Base-by-base conservation (phyloP, 1,140 invertebrate species). In the Oncopodura yosiiana region DNA sequence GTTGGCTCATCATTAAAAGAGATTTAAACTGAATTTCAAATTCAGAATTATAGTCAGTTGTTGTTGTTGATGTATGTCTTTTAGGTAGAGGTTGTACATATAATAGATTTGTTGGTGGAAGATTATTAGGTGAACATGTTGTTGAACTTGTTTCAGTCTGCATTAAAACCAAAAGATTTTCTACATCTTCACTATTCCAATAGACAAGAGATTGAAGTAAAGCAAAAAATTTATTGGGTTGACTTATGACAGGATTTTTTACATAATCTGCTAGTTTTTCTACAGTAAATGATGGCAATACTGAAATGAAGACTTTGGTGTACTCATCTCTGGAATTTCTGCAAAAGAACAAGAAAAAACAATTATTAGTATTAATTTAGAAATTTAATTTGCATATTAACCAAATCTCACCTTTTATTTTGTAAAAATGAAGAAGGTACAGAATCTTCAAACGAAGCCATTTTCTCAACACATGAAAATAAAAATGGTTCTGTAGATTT, bases 111-210 rank as follows among this genome's bases (percentile, higher is more conserved):
- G 51, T 52, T 38, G 8, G 30, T n/a, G n/a, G 48, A 50, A 6
- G 21, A 34, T 9, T 16, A 30, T 5, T 24, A 36, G 9, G 18
- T 49, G 45, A 29, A 49, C 19, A 30, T 49, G 21, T 36, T 49
- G 11, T 12, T 32, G 45, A 49, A 9, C 12, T 11, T 11, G 42
- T 18, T 18, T 44, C 42, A 9, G 6, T 18, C n/a, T n/a, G n/a
- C n/a, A n/a, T n/a, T 61, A 63, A 43, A 11, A 63, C 58, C n/a
- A 63, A 14, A 9, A 63, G 42, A 37, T 59, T 37, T 2, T 52
- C 41, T 49, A 64, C 45, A 24, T 64, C 58, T 32, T 61, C 53
- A 9, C 38, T 41, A n/a, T 49, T 53, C 62, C 62, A 64, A 44
- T 41, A 58, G n/a, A 44, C 26, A 38, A 64, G 39, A 12, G 58